phyloP scores from a whole-genome alignment of 2,113 vertebrate genomes.

The Malurus melanocephalus region DNA sequence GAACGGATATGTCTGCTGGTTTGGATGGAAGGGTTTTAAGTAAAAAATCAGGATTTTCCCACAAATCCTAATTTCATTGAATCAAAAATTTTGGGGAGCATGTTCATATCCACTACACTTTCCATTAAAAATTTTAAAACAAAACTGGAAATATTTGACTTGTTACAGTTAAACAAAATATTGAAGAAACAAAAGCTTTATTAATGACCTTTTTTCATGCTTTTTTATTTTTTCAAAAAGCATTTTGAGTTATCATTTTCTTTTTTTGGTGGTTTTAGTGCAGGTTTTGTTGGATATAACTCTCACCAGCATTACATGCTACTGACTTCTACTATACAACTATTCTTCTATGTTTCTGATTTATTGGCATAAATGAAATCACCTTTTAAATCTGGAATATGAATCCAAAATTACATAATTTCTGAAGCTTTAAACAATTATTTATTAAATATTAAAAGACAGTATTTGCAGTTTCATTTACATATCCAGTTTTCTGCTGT shows the following conservation, averaged over 20 bases:
- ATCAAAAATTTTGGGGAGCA: not conserved
- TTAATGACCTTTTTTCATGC: not conserved
- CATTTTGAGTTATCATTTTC: fast-evolving
- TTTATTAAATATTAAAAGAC: not conserved
- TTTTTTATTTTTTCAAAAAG: not conserved
- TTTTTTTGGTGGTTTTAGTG: not conserved
- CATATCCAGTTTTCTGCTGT: not conserved
- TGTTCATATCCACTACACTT: not conserved
- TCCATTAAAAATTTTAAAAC: not conserved
- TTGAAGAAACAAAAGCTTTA: not conserved
- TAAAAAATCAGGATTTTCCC: not conserved
- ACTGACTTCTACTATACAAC: not conserved
- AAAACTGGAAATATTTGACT: not conserved
- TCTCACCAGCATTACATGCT: not conserved
- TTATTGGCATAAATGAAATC: not conserved
- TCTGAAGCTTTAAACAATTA: not conserved
- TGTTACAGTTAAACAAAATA: not conserved
- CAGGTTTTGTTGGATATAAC: not conserved
- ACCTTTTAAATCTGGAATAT: not conserved
- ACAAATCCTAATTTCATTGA: not conserved
- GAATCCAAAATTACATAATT: not conserved
- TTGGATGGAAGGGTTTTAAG: not conserved
- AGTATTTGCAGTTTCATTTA: not conserved
- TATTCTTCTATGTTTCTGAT: not conserved
- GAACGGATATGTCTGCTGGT: not conserved